A percentile compares a stretch with the other conserved stretches of the same genome.
phyloP scores from a whole-genome alignment of 2,797 vertebrate genomes.

The Chiroxiphia lanceolata region DNA sequence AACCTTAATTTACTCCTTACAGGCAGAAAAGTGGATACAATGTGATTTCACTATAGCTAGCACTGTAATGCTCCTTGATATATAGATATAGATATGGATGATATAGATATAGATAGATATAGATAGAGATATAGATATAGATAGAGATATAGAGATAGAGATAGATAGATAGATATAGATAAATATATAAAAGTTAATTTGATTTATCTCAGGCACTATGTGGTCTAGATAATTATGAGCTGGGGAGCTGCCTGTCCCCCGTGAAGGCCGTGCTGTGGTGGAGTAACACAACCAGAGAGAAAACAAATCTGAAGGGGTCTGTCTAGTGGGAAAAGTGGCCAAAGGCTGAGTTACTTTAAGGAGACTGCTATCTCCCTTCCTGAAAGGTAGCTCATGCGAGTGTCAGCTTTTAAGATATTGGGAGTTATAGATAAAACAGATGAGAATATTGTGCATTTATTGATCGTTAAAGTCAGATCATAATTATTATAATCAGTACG shows the following conservation, averaged over 20 bases:
- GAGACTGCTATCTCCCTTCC: not conserved
- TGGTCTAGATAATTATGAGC: not conserved
- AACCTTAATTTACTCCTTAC: not conserved
- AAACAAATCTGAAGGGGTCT: not conserved
- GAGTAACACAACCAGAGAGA: not conserved
- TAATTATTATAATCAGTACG: not conserved
- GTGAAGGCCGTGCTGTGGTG: not conserved
- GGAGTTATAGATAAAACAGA: not conserved
- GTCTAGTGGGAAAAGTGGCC: not conserved
- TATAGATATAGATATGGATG: too few species aligned
- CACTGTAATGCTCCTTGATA: not conserved
- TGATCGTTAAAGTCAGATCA: not conserved
- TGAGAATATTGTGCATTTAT: not conserved
- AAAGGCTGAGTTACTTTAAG: not conserved
- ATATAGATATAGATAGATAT: too few species aligned
- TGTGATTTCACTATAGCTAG: not conserved
- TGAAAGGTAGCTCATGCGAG: not conserved
- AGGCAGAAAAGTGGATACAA: not conserved
- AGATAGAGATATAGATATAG: too few species aligned
- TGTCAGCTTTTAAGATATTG: not conserved
- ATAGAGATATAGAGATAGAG: too few species aligned
- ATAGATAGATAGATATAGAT: too few species aligned
- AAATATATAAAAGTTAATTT: not conserved
- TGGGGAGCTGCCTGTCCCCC: not conserved
- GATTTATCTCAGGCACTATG: not conserved